Conservation (phyloP, 2,113 vertebrate genomes). For the Labrus mixtus region DNA sequence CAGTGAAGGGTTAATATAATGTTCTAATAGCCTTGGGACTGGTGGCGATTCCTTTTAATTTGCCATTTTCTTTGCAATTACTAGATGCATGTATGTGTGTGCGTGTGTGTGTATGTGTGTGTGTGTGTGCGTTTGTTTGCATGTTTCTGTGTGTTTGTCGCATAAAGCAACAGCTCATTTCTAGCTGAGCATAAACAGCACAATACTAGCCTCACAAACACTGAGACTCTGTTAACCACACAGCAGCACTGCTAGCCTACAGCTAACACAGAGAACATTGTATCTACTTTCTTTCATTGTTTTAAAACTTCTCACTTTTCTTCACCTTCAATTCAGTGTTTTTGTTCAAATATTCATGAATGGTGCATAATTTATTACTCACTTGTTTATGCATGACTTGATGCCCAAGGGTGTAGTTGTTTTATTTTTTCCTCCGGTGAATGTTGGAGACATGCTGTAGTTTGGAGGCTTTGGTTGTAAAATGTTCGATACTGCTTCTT, state of each 20-base stretch:
- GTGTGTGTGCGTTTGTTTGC: too few relatives aligned
- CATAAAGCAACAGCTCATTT: too few relatives aligned
- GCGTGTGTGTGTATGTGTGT: too few relatives aligned
- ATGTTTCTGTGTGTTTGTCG: too few relatives aligned
- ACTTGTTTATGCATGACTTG: constrained; percentile 73
- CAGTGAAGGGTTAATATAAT: constrained; percentile 10
- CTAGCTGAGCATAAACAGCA: not conserved
- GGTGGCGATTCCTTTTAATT: constrained; percentile 46
- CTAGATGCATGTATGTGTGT: too few relatives aligned
- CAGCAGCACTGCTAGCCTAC: not conserved
- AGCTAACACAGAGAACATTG: constrained; percentile 31
- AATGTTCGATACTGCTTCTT: constrained; percentile 32
- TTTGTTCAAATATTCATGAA: constrained; percentile 75
- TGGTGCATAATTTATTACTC: constrained; percentile 73
- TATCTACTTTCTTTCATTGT: constrained; percentile 38
- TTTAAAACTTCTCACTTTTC: constrained; percentile 34
- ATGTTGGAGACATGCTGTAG: constrained; percentile 48
- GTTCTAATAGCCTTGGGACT: not conserved
- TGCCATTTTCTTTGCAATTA: constrained; percentile 15
- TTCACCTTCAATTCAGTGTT: constrained; percentile 65
- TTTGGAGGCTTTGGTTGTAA: constrained; percentile 50
- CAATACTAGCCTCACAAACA: not conserved
- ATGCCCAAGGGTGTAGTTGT: constrained; percentile 63
- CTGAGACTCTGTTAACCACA: constrained; percentile 3
- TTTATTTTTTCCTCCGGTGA: constrained; percentile 66